Percentiles rank a stretch among this genome's conserved stretches.
Evolutionary conservation across 37 sponge, comb jelly and placozoan genomes (phyloP).

Genomic region (Chondrosia reniformis): DNA sequence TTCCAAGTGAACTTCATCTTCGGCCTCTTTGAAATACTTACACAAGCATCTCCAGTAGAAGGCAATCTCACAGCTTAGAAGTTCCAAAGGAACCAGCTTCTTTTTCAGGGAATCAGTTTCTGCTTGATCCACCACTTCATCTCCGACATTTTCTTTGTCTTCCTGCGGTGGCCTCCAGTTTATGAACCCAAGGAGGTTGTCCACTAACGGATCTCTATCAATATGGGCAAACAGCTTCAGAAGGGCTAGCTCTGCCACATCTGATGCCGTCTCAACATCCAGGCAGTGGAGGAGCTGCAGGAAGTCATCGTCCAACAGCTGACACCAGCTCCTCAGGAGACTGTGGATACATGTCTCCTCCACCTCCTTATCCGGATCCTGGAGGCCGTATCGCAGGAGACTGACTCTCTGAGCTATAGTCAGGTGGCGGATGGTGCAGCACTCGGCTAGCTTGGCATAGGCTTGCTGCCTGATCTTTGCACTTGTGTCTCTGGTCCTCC

Average conservation of each 20-base stretch:
- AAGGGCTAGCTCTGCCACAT: constrained; percentile 54
- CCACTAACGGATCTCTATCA: constrained; percentile 19
- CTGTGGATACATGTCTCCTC: constrained; percentile 46
- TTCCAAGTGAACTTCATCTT: constrained; percentile 43
- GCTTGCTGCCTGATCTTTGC: constrained; percentile 44
- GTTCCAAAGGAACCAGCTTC: constrained; percentile 18
- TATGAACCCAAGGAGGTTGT: constrained; percentile 13
- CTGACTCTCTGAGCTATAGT: constrained; percentile 58
- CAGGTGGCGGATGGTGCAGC: constrained; percentile 47
- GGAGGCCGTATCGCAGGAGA: constrained; percentile 51
- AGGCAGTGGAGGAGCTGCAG: constrained; percentile 46
- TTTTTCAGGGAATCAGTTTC: background rate
- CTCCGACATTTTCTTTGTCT: constrained; percentile 4
- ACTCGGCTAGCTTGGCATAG: constrained; percentile 48
- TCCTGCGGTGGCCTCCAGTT: background rate
- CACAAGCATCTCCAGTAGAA: constrained; percentile 76
- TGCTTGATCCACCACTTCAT: background rate
- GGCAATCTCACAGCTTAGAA: constrained; percentile 46
- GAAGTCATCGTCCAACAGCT: constrained; percentile 53
- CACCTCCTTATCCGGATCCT: constrained; percentile 35
- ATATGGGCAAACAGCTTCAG: constrained; percentile 54
- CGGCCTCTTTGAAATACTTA: constrained; percentile 41
- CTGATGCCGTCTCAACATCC: constrained; percentile 67
- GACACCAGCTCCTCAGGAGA: constrained; percentile 63
- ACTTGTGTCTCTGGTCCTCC: constrained; percentile 66